Base-by-base conservation (phyloP, 1,140 invertebrate genomes). In the Nymphalis io region DNA sequence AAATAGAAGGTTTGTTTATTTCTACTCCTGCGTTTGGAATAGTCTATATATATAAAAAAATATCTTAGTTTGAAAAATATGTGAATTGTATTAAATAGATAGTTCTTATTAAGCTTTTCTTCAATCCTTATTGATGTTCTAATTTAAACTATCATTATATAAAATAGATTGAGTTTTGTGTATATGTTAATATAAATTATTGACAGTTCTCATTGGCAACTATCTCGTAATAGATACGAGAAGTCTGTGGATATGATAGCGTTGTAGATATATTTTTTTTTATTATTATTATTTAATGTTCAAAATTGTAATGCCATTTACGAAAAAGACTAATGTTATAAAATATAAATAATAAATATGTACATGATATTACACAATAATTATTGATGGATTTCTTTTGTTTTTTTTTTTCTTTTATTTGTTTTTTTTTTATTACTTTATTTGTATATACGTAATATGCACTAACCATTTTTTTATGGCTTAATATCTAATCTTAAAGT, bases 221-320 rank as follows among this genome's bases (percentile, higher is more conserved):
- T 2, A 57, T 33, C 55, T 68, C 33, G 18, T 48, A 20, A 16
- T 66, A 11, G 38, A 55, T 61, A 42, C 48, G 23, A 39, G 44
- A 51, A 21, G 18, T 33, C 27, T 33, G 27, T 51, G 13, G 75
- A 72, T 68, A 15, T 5, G 44, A 63, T 73, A 46, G 57, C 4
- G 33, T 33, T 80, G 75, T 84, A 82, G 76, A 78, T 84, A 79
- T 69, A 65, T 70, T 60, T 70, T 68, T 70, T 75, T 69, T 67
- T 72, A 55, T 73, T 68, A 70, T 75, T 74, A 79, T 82, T 80
- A 84, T 84, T 81, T 85, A 89, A 88, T 89, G 84, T 89, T 89
- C 85, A 89, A 88, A 88, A 87, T 83, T 84, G 79, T 86, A 85
- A 81, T 89, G 87, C 87, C 87, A 89, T 89, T 82, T 83, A 81